phyloP scores from a whole-genome alignment of 2,888 invertebrate genomes.

The Drosophila paranaensis region DNA sequence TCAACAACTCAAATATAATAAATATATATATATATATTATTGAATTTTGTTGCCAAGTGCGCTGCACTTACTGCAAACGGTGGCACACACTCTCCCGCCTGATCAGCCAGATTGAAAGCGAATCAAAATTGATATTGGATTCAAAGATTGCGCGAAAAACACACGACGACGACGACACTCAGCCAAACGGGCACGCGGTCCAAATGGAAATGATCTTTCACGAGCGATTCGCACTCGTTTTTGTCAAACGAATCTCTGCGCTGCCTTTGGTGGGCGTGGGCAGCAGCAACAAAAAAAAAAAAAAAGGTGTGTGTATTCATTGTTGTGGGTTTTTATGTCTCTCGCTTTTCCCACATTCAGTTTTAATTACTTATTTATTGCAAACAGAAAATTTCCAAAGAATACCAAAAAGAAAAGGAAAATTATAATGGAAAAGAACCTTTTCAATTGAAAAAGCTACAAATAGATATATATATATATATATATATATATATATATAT shows the following conservation, averaged over 20 bases:
- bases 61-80: constrained; percentile 78
- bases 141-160: constrained; percentile 1
- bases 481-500: neutral
- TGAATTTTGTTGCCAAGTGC: constrained; percentile 18
- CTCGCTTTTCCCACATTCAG: constrained; percentile 48
- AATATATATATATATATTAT: constrained; percentile 19
- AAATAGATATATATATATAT: constrained; percentile 7
- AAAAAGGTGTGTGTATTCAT: constrained; percentile 43
- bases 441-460: constrained; percentile 1
- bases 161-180: constrained; percentile 14
- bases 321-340: constrained; percentile 23
- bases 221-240: constrained; percentile 24
- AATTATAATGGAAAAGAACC: constrained; percentile 1
- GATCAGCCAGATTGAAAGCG: constrained; percentile 66
- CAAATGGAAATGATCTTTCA: constrained; percentile 54
- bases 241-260: constrained; percentile 63
- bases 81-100: constrained; percentile 60
- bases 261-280: constrained; percentile 31
- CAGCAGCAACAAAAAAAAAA: no score
- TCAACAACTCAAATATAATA: constrained; percentile 3
- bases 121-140: neutral
- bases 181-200: constrained; percentile 39
- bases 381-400: constrained; percentile 38
- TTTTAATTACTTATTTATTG: constrained; percentile 54
- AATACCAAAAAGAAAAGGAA: constrained; percentile 12